Evolutionary conservation across 2,888 invertebrate genomes (phyloP), one percentile per base, ranked within the genome.

Genomic region (Lydus trimaculatus): DNA sequence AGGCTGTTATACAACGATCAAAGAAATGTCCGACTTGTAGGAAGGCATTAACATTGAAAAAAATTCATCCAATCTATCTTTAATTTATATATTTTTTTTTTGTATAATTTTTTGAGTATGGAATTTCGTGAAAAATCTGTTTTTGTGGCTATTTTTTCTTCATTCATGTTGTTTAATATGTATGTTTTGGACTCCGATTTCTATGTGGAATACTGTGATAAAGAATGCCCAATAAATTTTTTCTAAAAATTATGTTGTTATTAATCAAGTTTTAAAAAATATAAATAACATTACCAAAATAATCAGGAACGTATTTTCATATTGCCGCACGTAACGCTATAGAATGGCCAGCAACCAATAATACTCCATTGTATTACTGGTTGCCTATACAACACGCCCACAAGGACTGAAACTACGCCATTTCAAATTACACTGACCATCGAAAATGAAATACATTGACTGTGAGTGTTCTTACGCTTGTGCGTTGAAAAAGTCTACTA

Each of bases 21-120:
- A 74, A 73, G 39, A 74, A 71, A 52, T 75, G 75, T 43, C 75
- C 75, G 0, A 68, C 73, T 11, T 75, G 75, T 56, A 59, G 75
- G 17, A 75, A 74, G 31, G 33, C 63, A 0, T 58, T 75, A n/a
- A 72, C 65, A 13, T 63, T 65, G 23, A 69, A 66, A 31, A 74
- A 73, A 39, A 72, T 73, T 39, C 75, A 75, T 60, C 73, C 75
- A 9, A 68, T 75, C 61, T 75, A 73, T 66, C 61, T 75, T 31
- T 72, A 73, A 63, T 63, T 58, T 61, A 20, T 20, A 67, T 63
- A 67, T 52, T 64, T 61, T 61, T 33, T 60, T 33, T 28, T 48
- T 17, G 17, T 43, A 17, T 58, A 58, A 59, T 52, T 58, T 17
- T 65, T 15, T 60, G 33, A 65, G 25, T 48, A n/a, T 61, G 60